Percentiles rank a stretch among this genome's conserved stretches.
These are phyloP conservation scores for Thyatira batis DNA, from an alignment of 2,888 invertebrate genomes.

Conservation along the genomic window DNA sequence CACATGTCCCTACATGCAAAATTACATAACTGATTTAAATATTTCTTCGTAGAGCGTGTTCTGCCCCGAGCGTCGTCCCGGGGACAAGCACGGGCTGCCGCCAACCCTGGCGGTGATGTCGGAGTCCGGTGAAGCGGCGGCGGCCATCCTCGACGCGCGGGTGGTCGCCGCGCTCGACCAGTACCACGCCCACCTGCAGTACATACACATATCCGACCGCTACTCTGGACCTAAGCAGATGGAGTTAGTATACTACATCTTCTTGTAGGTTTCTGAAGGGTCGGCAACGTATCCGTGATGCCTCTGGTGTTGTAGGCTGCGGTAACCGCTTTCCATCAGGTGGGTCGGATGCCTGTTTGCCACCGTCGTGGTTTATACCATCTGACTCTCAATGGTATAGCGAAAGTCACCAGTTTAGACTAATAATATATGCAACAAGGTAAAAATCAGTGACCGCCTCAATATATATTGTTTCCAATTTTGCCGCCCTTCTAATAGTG, in stretches of 20 bases:
- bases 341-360: no score
- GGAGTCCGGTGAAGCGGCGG: constrained; percentile 94
- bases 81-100: constrained; percentile 91
- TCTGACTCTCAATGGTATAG: no score
- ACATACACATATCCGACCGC: constrained; percentile 98
- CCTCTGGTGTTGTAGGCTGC: no score
- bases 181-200: constrained; percentile 93
- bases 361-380: no score
- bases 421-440: no score
- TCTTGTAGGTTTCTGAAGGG: background rate
- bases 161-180: constrained; percentile 89
- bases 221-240: constrained; percentile 94
- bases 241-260: constrained; percentile 85
- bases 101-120: constrained; percentile 89
- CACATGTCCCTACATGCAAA: no score
- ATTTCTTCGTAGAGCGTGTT: constrained; percentile 84
- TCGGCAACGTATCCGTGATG: no score
- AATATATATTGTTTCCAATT: no score
- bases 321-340: no score
- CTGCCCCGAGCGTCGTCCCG: constrained; percentile 91
- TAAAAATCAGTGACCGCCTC: no score
- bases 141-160: constrained; percentile 91
- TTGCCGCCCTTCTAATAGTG: no score
- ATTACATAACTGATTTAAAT: background rate
- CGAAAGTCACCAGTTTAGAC: no score